Evolutionary conservation across 30 jellyfish, hydroid and myxozoan genomes (phyloP).

Genomic region (Phacellophora camtschatica): DNA sequence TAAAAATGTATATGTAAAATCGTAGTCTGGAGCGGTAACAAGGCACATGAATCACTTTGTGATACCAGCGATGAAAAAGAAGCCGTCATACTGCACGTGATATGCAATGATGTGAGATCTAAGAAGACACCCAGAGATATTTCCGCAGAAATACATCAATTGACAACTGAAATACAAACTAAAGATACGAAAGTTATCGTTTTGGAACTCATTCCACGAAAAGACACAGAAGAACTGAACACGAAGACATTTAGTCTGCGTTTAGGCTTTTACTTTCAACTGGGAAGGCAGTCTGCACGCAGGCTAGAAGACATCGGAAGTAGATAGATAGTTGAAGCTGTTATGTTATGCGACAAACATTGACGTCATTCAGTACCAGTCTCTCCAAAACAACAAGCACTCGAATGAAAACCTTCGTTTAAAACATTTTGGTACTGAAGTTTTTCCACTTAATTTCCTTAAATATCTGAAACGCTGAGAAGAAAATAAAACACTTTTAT

Average conservation of each 20-base stretch:
- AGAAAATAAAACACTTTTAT: background rate
- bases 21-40: constrained; percentile 21
- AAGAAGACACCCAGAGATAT: constrained; percentile 18
- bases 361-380: constrained; percentile 13
- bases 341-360: background rate
- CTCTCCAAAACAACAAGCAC: constrained; percentile 2
- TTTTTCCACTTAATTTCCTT: constrained; percentile 18
- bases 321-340: constrained; percentile 13
- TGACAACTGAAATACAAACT: background rate
- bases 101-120: constrained; percentile 28
- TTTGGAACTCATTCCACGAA: constrained; percentile 15
- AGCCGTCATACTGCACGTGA: constrained; percentile 4
- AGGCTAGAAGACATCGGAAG: too few species aligned
- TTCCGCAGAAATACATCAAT: background rate
- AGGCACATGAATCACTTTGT: constrained; percentile 40
- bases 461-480: background rate
- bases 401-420: constrained; percentile 7
- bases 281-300: too few species aligned
- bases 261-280: too few species aligned
- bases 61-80: constrained; percentile 20
- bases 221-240: constrained; percentile 4
- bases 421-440: constrained; percentile 8
- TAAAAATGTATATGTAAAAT: constrained; percentile 11
- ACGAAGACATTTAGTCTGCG: too few species aligned
- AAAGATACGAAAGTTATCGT: background rate